Base-by-base conservation (phyloP, 2,797 vertebrate species). In the Perdix hodgsoniae region DNA sequence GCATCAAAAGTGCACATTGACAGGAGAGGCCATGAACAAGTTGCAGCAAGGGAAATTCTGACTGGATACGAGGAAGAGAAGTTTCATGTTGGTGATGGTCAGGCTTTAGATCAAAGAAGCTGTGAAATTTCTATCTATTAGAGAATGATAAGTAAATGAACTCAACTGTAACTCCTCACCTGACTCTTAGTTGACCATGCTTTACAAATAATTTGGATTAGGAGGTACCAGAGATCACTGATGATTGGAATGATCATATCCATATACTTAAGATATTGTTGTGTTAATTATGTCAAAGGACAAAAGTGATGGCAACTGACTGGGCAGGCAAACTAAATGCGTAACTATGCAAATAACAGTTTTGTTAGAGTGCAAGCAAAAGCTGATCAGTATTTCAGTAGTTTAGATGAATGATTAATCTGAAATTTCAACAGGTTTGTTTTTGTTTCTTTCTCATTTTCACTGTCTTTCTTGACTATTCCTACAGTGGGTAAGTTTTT, bases 401-500 rank as follows among this genome's bases (percentile, higher is more conserved):
- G 59, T 86, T 94, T 64, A 86, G 85, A 81, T 13, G 11, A 9
- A 21, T 44, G 17, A 77, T 76, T 80, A 90, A 92, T 72, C 70
- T 90, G 35, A 88, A 88, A 64, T 91, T 95, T 95, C 80, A 90
- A 44, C 56, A 77, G 12, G 14, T 88, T 73, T 94, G 39, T 7
- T 96, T 92, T 92, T 91, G 47, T 93, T 96, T 94, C 82, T 95
- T 94, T 59, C 6, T 77, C 92, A 94, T 92, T 88, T 54, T n/a
- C 91, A 83, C n/a, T 95, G 27, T 49, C 39, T 57, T 91, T 96
- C 83, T 83, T 95, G 71, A 69, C 74, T 93, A 21, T 96, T 97
- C 96, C 78, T 94, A 39, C 80, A 93, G 83, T 92, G 88, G 73
- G 90, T 95, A 74, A 60, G 74, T 95, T 96, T 93, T 94, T 96